phyloP scores from a whole-genome alignment of 1,140 invertebrate species.

The Lepidurus couesii region DNA sequence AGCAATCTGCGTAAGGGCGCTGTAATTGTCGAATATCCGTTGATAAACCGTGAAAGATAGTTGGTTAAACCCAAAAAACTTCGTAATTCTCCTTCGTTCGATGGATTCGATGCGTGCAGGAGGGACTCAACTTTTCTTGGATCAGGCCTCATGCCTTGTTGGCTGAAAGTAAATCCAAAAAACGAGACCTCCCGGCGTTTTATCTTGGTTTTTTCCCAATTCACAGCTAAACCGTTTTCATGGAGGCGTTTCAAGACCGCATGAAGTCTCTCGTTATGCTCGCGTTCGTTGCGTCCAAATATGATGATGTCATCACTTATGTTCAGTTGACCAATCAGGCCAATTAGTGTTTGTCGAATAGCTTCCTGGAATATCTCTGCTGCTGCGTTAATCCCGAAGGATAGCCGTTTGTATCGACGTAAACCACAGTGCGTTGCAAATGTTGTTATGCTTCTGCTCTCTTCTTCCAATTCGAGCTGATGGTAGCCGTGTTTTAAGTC shows the following conservation, averaged over 20 bases:
- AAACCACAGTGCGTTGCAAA: conserved; percentile 46
- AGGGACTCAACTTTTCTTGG: conserved; percentile 43
- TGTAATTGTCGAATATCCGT: conserved; percentile 42
- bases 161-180: conserved; percentile 43
- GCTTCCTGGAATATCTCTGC: conserved; percentile 45
- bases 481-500: conserved; percentile 40
- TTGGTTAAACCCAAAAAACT: conserved; percentile 44
- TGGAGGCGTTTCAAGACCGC: conserved; percentile 19
- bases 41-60: conserved; percentile 45
- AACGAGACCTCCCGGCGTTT: conserved; percentile 41
- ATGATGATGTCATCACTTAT: conserved; percentile 44
- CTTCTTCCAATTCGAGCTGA: conserved; percentile 38
- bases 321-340: conserved; percentile 40
- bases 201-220: conserved; percentile 40
- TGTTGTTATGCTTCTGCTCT: conserved; percentile 39
- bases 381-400: conserved; percentile 44
- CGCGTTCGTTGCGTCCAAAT: conserved; percentile 38
- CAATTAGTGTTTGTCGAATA: conserved; percentile 42
- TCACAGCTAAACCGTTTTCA: conserved; percentile 38
- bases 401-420: conserved; percentile 38
- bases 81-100: conserved; percentile 41
- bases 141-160: conserved; percentile 43
- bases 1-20: conserved; percentile 43
- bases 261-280: conserved; percentile 35
- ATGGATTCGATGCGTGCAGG: conserved; percentile 39